These are phyloP conservation scores for Heliconius charithonia DNA, from an alignment of 2,888 invertebrate genomes.

Conservation along the genomic window DNA sequence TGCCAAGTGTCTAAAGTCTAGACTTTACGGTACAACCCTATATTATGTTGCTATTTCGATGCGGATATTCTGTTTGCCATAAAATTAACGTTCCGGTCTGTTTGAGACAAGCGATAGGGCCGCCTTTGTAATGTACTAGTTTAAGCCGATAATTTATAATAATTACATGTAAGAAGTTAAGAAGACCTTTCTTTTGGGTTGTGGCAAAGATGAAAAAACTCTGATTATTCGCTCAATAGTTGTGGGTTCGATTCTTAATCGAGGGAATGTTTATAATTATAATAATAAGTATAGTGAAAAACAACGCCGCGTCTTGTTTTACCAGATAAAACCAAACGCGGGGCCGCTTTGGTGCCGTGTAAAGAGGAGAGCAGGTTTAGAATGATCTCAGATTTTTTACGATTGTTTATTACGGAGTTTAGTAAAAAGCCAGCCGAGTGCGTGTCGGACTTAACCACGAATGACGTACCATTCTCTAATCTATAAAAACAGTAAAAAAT, in stretches of 20 bases:
- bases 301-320: neutral
- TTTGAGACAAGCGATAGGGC: neutral
- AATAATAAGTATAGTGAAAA: neutral
- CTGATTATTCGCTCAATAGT: neutral
- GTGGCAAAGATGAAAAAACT: neutral
- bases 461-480: too few species aligned
- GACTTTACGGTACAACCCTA: neutral
- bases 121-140: constrained; percentile 11
- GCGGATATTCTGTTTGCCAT: constrained; percentile 6
- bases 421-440: neutral
- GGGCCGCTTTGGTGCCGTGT: too few species aligned
- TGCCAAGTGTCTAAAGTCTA: neutral
- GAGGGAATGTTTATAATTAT: neutral
- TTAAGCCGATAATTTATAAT: constrained; percentile 5
- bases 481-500: too few species aligned
- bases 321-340: neutral
- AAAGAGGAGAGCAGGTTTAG: too few species aligned
- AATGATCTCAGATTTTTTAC: too few species aligned
- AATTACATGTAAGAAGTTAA: neutral
- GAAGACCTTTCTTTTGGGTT: neutral
- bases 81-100: constrained; percentile 8
- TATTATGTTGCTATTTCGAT: neutral
- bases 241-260: neutral
- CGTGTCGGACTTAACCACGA: too few species aligned
- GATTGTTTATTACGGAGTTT: neutral